Evolutionary conservation across 2,113 vertebrate species (phyloP).

Genomic region (Pseudorhombus dupliciocellatus): DNA sequence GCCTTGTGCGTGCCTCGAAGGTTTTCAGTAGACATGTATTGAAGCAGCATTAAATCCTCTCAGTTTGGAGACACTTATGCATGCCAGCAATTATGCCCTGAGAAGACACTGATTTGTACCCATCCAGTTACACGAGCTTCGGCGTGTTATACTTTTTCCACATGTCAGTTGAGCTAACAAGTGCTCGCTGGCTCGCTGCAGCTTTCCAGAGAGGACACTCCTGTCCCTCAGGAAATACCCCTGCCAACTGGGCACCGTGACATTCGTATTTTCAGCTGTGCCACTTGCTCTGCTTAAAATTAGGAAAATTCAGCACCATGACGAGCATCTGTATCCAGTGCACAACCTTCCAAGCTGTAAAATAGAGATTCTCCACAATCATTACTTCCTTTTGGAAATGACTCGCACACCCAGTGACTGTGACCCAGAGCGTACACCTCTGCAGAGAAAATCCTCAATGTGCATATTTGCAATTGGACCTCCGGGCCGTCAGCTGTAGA

Average conservation of each 20-base stretch:
- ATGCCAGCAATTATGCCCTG: conserved; percentile 3
- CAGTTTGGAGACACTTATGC: background rate
- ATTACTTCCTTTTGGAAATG: conserved; percentile 2
- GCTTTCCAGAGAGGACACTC: conserved; percentile 12
- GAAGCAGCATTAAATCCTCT: conserved; percentile 11
- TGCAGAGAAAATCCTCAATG: conserved; percentile 35
- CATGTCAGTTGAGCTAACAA: conserved; percentile 15
- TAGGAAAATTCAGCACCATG: conserved; percentile 1
- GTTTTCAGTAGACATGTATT: conserved; percentile 26
- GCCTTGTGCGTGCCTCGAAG: background rate
- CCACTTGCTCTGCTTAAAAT: conserved; percentile 31
- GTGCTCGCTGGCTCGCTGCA: background rate
- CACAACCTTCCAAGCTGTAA: conserved; percentile 18
- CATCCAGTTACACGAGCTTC: background rate
- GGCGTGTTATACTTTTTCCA: background rate
- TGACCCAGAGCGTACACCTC: conserved; percentile 4
- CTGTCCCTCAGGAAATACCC: conserved; percentile 26
- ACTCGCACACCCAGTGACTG: background rate
- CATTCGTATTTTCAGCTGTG: conserved; percentile 16
- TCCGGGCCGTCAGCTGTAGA: conserved; percentile 8
- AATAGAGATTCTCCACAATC: conserved; percentile 5
- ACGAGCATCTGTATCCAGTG: conserved; percentile 2
- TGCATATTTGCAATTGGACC: conserved; percentile 13
- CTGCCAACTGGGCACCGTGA: conserved; percentile 17
- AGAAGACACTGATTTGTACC: conserved; percentile 7